Conservation (phyloP, 2,113 vertebrate genomes). For the Steatornis caripensis region DNA sequence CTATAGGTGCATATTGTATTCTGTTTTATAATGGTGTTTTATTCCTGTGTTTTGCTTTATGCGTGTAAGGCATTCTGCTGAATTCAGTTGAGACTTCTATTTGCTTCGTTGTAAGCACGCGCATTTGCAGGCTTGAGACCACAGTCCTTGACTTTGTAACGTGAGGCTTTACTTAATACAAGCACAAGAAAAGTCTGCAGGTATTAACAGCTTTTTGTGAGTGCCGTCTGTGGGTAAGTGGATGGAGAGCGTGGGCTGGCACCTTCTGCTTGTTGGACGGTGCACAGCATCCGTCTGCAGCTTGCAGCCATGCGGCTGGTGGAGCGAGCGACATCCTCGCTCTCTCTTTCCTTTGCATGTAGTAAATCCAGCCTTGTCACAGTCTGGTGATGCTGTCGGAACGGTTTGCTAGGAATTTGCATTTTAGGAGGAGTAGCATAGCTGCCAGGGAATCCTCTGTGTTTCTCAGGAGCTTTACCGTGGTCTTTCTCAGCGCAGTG, state of each 20-base stretch:
- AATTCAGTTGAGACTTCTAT: background rate
- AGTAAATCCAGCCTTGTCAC: background rate
- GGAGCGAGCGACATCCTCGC: background rate
- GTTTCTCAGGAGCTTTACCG: background rate
- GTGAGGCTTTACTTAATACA: background rate
- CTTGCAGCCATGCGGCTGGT: background rate
- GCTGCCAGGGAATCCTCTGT: background rate
- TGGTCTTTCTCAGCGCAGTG: background rate
- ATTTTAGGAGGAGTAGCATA: background rate
- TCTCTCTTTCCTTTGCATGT: background rate
- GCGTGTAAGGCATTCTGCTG: fast-evolving
- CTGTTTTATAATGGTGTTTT: background rate
- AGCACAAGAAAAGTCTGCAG: background rate
- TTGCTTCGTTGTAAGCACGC: background rate
- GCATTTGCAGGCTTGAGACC: background rate
- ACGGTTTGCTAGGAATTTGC: background rate
- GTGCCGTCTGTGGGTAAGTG: background rate
- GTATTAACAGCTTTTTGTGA: background rate
- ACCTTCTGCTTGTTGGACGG: background rate
- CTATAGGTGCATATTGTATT: background rate
- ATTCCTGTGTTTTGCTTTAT: background rate
- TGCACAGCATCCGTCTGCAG: background rate
- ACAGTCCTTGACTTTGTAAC: background rate
- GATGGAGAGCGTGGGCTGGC: fast-evolving
- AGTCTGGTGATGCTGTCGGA: background rate